Percentiles rank a stretch among this genome's conserved stretches.
Evolutionary conservation across 2,888 invertebrate species (phyloP).

Genomic region (Pherbina coryleti): DNA sequence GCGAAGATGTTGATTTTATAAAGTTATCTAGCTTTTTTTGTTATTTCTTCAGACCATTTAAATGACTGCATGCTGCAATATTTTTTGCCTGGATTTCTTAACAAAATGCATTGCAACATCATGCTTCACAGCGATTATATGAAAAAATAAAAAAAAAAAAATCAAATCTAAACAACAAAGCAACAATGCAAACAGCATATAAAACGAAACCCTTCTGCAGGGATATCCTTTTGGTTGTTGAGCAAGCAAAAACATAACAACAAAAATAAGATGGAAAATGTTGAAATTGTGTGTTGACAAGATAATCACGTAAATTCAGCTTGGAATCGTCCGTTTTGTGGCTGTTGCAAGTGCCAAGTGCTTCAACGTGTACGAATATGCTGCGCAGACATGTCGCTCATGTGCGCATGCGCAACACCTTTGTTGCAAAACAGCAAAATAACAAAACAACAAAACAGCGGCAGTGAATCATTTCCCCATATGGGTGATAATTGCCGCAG

Average conservation of each 20-base stretch:
- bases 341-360: slow-evolving; percentile 1
- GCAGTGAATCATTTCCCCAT: slow-evolving; percentile 27
- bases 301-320: slow-evolving; percentile 39
- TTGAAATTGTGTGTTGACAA: slow-evolving; percentile 45
- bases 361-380: neutral
- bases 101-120: no score
- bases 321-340: slow-evolving; percentile 11
- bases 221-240: neutral
- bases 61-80: no score
- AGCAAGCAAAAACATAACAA: neutral
- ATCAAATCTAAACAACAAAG: no score
- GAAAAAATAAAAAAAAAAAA: no score
- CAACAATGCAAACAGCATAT: no score
- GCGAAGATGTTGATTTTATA: no score
- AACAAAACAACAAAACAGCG: neutral
- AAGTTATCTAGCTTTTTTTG: no score
- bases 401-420: slow-evolving; percentile 18
- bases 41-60: no score
- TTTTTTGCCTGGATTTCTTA: no score
- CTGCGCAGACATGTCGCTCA: neutral
- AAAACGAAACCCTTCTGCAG: neutral
- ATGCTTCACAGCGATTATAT: no score
- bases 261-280: slow-evolving; percentile 16
- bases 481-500: slow-evolving; percentile 32
- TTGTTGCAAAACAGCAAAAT: neutral